Evolutionary conservation across 2,797 vertebrate species (phyloP), one percentile per base, ranked within the genome.

Genomic region (Sardinella longiceps): DNA sequence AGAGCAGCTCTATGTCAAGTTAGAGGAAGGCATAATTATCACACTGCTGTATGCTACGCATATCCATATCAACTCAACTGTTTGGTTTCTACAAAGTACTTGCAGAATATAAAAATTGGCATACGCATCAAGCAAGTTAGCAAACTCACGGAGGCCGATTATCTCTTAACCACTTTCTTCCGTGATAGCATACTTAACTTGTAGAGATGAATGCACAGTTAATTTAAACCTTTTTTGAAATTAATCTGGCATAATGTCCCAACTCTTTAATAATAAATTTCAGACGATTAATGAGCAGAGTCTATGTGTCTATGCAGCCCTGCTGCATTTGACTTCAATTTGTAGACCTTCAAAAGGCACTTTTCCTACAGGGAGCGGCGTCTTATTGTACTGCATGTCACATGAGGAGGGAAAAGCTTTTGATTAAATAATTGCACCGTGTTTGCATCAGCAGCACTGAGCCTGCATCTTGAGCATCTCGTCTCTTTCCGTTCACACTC

Each of bases 341-440:
- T 77, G 33, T 7, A 77, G 33, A 77, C 70, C 70, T 77, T 39
- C 70, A 43, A 6, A 77, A 43, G 37, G 70, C 70, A 39, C 37
- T 20, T 70, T 33, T 56, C 20, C 3, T 2, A 39, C 2, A 33
- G 33, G 15, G 5, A 43, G 70, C 30, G 11, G 5, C 20, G 1
- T 77, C 12, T 23, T 7, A 23, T 43, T 39, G 70, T 3, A 39
- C 37, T 33, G 63, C 63, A 12, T 28, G 23, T 48, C 56, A n/a
- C 33, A 43, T 77, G 33, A 66, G 5, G 37, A 83, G 33, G 43
- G n/a, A 60, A 48, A 39, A 10, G 51, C 56, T 25, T 66, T 83
- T 83, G 39, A 83, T 83, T 28, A 82, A 43, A 43, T 39, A 77
- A 39, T 56, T 56, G 48, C 53, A 33, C 53, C 25, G 12, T 63